These are phyloP conservation scores for Takifugu ocellatus DNA, from an alignment of 2,797 vertebrate species.

Conservation along the genomic window DNA sequence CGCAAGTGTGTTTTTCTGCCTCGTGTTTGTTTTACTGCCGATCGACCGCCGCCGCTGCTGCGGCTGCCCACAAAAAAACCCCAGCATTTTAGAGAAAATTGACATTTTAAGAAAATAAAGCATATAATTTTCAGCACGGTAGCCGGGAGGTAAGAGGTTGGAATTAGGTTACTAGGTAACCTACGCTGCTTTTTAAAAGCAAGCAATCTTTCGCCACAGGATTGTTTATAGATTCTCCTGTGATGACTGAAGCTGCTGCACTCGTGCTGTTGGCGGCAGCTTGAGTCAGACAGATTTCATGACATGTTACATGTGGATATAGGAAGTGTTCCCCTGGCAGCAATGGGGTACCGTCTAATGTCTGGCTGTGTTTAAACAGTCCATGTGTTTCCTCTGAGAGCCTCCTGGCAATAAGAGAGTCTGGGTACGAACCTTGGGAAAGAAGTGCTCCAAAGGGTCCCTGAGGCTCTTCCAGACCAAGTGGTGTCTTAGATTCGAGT, in stretches of 20 bases:
- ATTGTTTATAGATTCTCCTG: constrained; percentile 56
- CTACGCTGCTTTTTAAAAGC: constrained; percentile 54
- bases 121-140: constrained; percentile 6
- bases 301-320: constrained; percentile 77
- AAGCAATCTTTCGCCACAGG: constrained; percentile 59
- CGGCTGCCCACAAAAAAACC: constrained; percentile 16
- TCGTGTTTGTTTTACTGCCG: constrained; percentile 25
- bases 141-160: constrained; percentile 29
- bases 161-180: constrained; percentile 63
- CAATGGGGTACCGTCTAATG: constrained; percentile 65
- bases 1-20: constrained; percentile 15
- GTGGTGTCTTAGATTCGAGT: constrained; percentile 72
- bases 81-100: constrained; percentile 21
- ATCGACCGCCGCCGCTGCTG: constrained; percentile 13
- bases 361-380: constrained; percentile 79
- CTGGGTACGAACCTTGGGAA: constrained; percentile 71
- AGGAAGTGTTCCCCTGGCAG: constrained; percentile 78
- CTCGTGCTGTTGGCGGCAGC: constrained; percentile 60
- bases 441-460: constrained; percentile 74
- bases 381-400: constrained; percentile 77
- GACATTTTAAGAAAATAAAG: constrained; percentile 39
- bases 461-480: constrained; percentile 81
- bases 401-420: constrained; percentile 72
- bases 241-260: constrained; percentile 56
- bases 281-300: constrained; percentile 70